phyloP scores from a whole-genome alignment of 2,888 invertebrate species.

The Crossocerus cetratus region DNA sequence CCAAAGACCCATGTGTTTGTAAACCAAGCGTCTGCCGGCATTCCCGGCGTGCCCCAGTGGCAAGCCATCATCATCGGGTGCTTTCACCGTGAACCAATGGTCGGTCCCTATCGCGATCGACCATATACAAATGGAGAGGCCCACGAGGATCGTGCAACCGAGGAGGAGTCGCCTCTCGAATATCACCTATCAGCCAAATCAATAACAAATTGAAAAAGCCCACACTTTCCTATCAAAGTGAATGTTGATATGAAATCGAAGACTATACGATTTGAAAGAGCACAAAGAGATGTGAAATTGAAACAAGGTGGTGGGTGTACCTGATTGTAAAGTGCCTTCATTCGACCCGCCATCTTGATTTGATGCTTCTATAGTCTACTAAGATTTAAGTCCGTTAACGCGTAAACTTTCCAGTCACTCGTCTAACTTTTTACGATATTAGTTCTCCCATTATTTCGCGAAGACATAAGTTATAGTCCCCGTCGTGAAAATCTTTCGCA shows the following conservation, averaged over 20 bases:
- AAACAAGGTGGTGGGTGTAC: constrained; percentile 32
- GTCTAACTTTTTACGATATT: too few relatives aligned
- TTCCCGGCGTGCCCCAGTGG: constrained; percentile 59
- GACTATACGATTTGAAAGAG: too few relatives aligned
- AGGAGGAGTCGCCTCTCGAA: constrained; percentile 86
- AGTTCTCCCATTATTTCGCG: too few relatives aligned
- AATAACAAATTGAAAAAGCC: too few relatives aligned
- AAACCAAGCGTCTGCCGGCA: constrained; percentile 77
- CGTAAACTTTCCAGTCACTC: too few relatives aligned
- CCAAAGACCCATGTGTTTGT: constrained; percentile 86
- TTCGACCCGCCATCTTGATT: constrained; percentile 62
- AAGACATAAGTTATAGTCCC: too few relatives aligned
- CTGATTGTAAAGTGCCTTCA: constrained; percentile 68
- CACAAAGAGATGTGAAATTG: too few relatives aligned
- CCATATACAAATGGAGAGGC: constrained; percentile 84
- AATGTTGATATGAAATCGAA: too few relatives aligned
- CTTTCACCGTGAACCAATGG: constrained; percentile 83
- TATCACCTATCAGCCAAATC: constrained; percentile 76
- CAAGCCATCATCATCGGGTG: constrained; percentile 67
- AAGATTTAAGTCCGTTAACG: neutral
- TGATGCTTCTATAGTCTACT: neutral
- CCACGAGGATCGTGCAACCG: constrained; percentile 83
- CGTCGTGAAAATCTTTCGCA: too few relatives aligned
- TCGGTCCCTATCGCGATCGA: constrained; percentile 85
- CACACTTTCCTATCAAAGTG: too few relatives aligned